phyloP scores from a whole-genome alignment of 2,113 vertebrate genomes.

The Fukomys damarensis region DNA sequence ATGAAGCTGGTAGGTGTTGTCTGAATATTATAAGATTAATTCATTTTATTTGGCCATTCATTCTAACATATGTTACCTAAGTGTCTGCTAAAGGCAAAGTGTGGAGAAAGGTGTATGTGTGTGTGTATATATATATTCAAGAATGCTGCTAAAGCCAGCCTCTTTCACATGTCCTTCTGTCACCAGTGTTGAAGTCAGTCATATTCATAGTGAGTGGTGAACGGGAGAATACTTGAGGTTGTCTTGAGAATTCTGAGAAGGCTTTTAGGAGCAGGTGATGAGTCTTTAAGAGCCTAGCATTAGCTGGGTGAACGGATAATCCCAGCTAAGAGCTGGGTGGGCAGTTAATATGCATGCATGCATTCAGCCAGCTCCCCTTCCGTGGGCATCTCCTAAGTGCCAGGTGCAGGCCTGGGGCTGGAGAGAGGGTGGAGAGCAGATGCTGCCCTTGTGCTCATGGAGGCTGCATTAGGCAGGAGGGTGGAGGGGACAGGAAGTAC shows the following conservation, averaged over 20 bases:
- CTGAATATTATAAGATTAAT: slow-evolving; percentile 17
- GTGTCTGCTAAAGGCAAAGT: background rate
- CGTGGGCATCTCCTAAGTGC: background rate
- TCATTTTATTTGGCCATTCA: background rate
- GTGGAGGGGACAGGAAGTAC: background rate
- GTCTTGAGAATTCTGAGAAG: background rate
- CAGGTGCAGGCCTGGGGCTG: background rate
- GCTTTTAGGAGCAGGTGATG: background rate
- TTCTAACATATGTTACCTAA: background rate
- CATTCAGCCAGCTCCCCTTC: background rate
- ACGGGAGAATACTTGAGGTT: background rate
- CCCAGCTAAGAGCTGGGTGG: background rate
- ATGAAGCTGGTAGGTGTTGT: background rate
- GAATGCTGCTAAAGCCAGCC: background rate
- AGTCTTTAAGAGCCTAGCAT: background rate
- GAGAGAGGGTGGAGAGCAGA: background rate
- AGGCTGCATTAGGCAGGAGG: background rate
- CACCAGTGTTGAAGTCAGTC: background rate
- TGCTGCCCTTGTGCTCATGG: background rate
- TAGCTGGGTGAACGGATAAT: background rate
- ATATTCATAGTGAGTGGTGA: background rate
- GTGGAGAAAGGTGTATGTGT: slow-evolving; percentile 40
- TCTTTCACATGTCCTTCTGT: background rate
- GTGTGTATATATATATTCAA: background rate
- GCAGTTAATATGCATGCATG: background rate